Base-by-base conservation (phyloP, 2,113 vertebrate species). In the Xiphophorus couchianus region DNA sequence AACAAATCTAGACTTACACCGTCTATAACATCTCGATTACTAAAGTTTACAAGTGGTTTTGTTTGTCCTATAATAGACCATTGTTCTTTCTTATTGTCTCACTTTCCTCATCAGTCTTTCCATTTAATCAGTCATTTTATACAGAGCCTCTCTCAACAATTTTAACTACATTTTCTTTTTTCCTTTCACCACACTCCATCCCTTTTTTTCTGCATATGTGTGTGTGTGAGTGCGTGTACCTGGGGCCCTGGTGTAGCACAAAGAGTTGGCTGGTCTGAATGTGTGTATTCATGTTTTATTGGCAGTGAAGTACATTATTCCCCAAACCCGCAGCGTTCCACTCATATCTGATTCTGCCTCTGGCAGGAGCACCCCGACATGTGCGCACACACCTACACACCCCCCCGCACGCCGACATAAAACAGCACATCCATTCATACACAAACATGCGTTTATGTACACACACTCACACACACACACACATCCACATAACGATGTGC, bases 261-360 rank as follows among this genome's bases (percentile, higher is more conserved):
- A 78, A 86, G 77, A 79, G 8, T 80, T 89, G 81, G 89, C 91
- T 77, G 66, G 30, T 83, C 85, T 94, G 89, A 95, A 93, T 94
- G 93, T 94, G 88, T 90, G 91, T 91, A 92, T 94, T 95, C 91
- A 95, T 92, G 88, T 87, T 92, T 92, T 93, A 91, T 89, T 95
- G 92, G 93, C 93, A 94, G 88, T 80, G 84, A 85, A 81, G 83
- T 88, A 88, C 88, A 91, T 93, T 91, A 92, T 94, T 93, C 89
- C 84, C 83, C 86, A 90, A 88, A 90, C 88, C 92, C 92, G 64
- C 90, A 91, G 84, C 89, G 89, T 92, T 94, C 90, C 90, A 88
- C 90, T 89, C 90, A 92, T 94, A 92, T 93, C 93, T 93, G 85
- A 87, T 90, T 85, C 84, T 78, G 69, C 88, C 87, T 84, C 69